Evolutionary conservation across 2,113 vertebrate species (phyloP), one percentile per base, ranked within the genome.

Genomic region (Gadus chalcogrammus): DNA sequence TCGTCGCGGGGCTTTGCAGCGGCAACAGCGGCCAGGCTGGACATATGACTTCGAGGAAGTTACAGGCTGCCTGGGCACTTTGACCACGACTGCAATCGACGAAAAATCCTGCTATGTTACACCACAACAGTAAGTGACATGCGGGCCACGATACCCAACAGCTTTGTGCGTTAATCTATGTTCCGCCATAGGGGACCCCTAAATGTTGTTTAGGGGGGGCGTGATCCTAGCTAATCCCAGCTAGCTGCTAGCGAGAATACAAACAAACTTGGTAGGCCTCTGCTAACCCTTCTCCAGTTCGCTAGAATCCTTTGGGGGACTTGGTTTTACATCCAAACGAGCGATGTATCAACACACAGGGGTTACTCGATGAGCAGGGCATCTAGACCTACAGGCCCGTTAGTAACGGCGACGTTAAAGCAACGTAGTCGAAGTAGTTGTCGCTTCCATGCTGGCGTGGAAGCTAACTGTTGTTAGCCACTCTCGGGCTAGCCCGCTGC

Each of bases 21-120:
- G 84, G 70, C 9, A 24, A 24, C 24, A 35, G 31, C 31, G 31
- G 31, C 31, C 31, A 35, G 31, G 31, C 31, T 35, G 31, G 31
- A 87, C 86, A 88, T 84, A 81, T 22, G 75, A 84, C 76, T 83
- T 79, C 20, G 83, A 88, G 88, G 89, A 89, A 89, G 87, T 88
- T 86, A 12, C 13, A 9, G 61, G 27, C 42, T 2, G 42, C 42
- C 42, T 9, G 67, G 27, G 17, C n/a, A 20, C 38, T 31, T 17
- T 27, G n/a, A 15, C n/a, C 31, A 5, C 7, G 4, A 15, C 22
- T 16, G 65, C 7, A 9, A 48, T 48, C 15, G 52, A 67, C 48
- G 20, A 70, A 78, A 73, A 78, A 75, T 72, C 75, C 71, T 75
- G 88, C 66, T 69, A 90, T 89, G 89, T 87, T 82, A 86, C 69